phyloP scores from a whole-genome alignment of 1,140 invertebrate genomes.

The Mycetomoellerius zeteki region DNA sequence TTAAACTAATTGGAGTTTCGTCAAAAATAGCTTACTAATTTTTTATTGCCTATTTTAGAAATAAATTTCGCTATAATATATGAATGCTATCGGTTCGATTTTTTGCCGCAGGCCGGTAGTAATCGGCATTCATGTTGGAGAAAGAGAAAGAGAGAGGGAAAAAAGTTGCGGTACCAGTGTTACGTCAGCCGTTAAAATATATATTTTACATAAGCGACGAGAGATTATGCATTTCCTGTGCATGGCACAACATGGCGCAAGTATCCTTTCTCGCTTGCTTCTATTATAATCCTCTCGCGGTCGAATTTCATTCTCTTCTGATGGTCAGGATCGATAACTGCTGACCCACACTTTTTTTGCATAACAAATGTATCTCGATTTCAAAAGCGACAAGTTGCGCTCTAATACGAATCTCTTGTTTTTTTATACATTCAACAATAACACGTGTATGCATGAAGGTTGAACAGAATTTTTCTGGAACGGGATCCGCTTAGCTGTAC shows the following conservation, averaged over 20 bases:
- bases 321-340: neutral
- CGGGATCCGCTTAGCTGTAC: neutral
- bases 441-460: neutral
- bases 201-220: slow-evolving; percentile 12
- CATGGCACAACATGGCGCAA: neutral
- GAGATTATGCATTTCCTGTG: neutral
- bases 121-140: neutral
- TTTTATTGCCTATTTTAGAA: neutral
- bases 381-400: neutral
- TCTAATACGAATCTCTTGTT: neutral
- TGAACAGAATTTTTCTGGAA: neutral
- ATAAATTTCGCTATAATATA: neutral
- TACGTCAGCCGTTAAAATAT: slow-evolving; percentile 10
- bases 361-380: slow-evolving; percentile 1
- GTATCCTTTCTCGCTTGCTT: neutral
- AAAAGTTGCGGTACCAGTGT: neutral
- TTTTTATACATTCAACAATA: slow-evolving; percentile 31
- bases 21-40: too few species aligned
- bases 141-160: neutral
- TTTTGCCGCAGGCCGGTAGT: neutral
- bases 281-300: too few species aligned
- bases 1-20: too few species aligned
- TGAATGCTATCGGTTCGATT: neutral
- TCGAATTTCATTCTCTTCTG: neutral
- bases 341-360: neutral